Evolutionary conservation across 2,113 vertebrate species (phyloP), one percentile per base, ranked within the genome.

Genomic region (Oophaga pumilio): DNA sequence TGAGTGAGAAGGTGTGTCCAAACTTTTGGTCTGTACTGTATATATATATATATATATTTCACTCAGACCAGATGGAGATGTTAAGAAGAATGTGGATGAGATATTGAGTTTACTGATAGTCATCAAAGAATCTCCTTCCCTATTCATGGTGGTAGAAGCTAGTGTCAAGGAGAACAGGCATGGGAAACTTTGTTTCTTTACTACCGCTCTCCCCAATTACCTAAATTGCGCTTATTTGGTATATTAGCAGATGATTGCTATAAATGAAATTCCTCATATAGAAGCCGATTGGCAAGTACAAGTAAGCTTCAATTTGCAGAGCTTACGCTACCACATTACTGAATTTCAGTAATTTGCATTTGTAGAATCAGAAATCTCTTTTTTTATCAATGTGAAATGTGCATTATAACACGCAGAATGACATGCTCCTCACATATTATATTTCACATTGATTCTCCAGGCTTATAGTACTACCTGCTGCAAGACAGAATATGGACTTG

Each of bases 371-470:
- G 20, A 17, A 22, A 56, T 78, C 14, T 78, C 14, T 64, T n/a
- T 64, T 50, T 53, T 69, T 69, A 18, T 53, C 43, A 83, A 33
- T 26, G 28, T 24, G 17, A 83, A 83, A 64, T 9, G 22, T 26
- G 13, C 6, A 18, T 50, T 24, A 68, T 53, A 64, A 77, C n/a
- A 77, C n/a, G 53, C 59, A 28, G 43, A 52, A 87, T 84, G 26
- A 88, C 80, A 83, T 66, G 79, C 79, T 76, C n/a, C 18, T 15
- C 56, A n/a, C 43, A 66, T 57, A 76, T 87, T 43, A 53, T 76
- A 49, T 82, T 82, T 87, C 68, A 64, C 79, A 82, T 59, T 52
- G 79, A 49, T 74, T 87, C 59, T 62, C 22, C 20, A 76, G 68
- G 28, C 64, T 33, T 87, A 50, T 74, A n/a, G n/a, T 62, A 71